These are phyloP conservation scores for Odontamblyopus rebecca DNA, from an alignment of 2,797 vertebrate species.

Conservation along the genomic window DNA sequence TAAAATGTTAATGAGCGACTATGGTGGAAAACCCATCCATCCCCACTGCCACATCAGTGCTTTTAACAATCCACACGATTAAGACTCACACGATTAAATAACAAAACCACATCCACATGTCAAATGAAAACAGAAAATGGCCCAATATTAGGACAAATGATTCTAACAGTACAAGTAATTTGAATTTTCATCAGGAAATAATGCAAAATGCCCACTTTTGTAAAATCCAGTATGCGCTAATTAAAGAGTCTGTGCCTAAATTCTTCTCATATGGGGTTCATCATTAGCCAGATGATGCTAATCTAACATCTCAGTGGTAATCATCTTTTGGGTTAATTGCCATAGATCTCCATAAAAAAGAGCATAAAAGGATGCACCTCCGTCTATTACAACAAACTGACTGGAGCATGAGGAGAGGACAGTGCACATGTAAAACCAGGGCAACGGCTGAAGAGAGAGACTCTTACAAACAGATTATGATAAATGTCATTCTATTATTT, in stretches of 20 bases:
- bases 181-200: no score
- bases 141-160: background rate
- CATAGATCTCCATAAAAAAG: constrained; percentile 23
- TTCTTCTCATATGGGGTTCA: constrained; percentile 30
- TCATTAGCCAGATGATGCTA: constrained; percentile 24
- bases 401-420: background rate
- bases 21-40: background rate
- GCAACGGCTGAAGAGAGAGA: constrained; percentile 3
- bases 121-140: background rate
- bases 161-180: background rate
- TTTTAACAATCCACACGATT: background rate
- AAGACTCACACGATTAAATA: background rate
- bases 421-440: constrained; percentile 21
- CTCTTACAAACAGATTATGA: constrained; percentile 56
- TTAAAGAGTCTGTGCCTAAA: background rate
- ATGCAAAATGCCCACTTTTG: no score
- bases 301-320: constrained; percentile 44
- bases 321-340: constrained; percentile 34
- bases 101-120: background rate
- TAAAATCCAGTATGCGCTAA: background rate
- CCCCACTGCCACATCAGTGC: background rate
- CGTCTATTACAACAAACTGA: constrained; percentile 10
- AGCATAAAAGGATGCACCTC: constrained; percentile 22
- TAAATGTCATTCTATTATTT: constrained; percentile 68
- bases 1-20: background rate